Evolutionary conservation across 2,888 invertebrate genomes (phyloP).

Genomic region (Andrena chrysosceles): DNA sequence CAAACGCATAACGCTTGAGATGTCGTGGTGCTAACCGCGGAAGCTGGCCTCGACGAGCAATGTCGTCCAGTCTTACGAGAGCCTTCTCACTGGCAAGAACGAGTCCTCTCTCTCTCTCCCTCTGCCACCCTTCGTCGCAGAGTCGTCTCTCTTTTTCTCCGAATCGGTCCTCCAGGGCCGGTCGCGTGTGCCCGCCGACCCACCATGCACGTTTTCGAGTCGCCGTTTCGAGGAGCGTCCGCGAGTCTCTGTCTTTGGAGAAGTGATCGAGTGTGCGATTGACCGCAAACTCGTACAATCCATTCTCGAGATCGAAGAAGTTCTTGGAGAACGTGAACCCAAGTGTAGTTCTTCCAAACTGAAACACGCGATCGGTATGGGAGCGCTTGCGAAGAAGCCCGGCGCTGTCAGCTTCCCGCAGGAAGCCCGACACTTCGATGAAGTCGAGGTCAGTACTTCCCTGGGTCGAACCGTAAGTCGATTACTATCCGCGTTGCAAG

Average conservation of each 20-base stretch:
- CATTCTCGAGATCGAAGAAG: not conserved
- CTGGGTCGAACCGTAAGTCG: not conserved
- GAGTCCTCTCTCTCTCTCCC: slow-evolving; percentile 30
- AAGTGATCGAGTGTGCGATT: not conserved
- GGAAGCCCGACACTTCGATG: slow-evolving; percentile 21
- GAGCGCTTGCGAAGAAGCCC: slow-evolving; percentile 26
- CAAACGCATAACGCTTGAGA: slow-evolving; percentile 47
- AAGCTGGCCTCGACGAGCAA: slow-evolving; percentile 80
- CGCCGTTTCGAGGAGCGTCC: not conserved
- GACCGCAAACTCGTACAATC: not conserved
- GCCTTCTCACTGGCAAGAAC: slow-evolving; percentile 76
- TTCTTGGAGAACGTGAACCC: no score
- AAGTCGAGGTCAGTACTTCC: slow-evolving; percentile 41
- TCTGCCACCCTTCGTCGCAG: not conserved
- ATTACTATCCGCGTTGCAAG: not conserved
- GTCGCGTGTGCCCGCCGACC: not conserved
- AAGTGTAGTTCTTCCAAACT: not conserved
- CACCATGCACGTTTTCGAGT: not conserved
- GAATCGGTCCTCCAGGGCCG: slow-evolving; percentile 10
- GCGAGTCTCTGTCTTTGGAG: not conserved
- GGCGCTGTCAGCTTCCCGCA: not conserved
- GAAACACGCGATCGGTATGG: not conserved
- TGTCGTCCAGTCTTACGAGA: slow-evolving; percentile 81
- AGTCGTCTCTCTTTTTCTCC: slow-evolving; percentile 21
- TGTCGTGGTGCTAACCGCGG: slow-evolving; percentile 72